Evolutionary conservation across 2,113 vertebrate genomes (phyloP).

Genomic region (Laticauda colubrina): DNA sequence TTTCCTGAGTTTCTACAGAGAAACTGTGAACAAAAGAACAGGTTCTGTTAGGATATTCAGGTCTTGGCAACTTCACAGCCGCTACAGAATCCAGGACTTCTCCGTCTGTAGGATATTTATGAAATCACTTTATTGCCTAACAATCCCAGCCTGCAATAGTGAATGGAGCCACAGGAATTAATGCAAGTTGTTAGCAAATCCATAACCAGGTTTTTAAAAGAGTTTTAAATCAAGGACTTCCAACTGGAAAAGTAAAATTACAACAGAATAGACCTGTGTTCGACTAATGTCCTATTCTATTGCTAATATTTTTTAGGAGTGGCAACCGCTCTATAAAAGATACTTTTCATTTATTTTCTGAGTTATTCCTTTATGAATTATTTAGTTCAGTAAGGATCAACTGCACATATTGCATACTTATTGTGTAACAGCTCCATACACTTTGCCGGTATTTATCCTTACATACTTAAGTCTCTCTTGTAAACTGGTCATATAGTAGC

Average conservation of each 20-base stretch:
- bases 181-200: background rate
- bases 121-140: background rate
- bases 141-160: background rate
- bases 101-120: background rate
- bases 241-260: background rate
- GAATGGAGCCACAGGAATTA: background rate
- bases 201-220: background rate
- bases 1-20: background rate
- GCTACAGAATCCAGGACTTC: background rate
- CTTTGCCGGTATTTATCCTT: background rate
- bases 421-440: background rate
- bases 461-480: background rate
- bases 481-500: background rate
- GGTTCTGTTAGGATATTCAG: background rate
- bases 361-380: background rate
- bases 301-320: background rate
- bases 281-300: background rate
- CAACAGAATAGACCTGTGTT: background rate
- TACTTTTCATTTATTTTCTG: background rate
- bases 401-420: background rate
- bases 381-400: background rate
- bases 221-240: background rate
- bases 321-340: background rate
- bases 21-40: background rate
- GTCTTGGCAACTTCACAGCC: background rate